Evolutionary conservation across 2,797 vertebrate genomes (phyloP).

Genomic region (Sebastes vulpes): DNA sequence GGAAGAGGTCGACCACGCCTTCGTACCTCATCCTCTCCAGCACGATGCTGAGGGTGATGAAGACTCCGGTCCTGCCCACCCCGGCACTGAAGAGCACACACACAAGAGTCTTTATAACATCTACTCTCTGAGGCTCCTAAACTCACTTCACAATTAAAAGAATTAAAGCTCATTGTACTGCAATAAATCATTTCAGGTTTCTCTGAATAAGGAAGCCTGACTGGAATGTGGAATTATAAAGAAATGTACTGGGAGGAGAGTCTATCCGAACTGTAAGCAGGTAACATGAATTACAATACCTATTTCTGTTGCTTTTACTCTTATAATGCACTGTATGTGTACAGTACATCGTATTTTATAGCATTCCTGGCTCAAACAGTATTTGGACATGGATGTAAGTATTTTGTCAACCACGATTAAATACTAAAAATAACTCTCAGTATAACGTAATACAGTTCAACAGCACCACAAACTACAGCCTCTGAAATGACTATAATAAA

Average conservation of each 20-base stretch:
- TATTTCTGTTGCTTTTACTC: not conserved
- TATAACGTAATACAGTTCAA: not conserved
- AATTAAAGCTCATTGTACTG: not conserved
- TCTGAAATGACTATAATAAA: not conserved
- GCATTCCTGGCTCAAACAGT: not conserved
- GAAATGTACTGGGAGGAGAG: not conserved
- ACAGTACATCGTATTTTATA: not conserved
- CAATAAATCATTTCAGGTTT: not conserved
- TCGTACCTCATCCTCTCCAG: conserved; percentile 97
- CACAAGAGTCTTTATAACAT: not conserved
- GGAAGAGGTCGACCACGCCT: conserved; percentile 97
- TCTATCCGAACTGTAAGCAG: not conserved
- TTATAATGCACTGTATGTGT: not conserved
- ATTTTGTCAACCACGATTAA: not conserved
- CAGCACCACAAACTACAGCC: not conserved
- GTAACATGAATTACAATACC: not conserved
- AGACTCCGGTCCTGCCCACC: conserved; percentile 94
- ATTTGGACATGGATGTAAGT: not conserved
- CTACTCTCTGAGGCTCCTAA: not conserved
- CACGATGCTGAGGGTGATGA: conserved; percentile 97
- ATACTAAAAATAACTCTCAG: not conserved
- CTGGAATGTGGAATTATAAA: not conserved
- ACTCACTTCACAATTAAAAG: not conserved
- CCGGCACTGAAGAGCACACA: conserved; percentile 87
- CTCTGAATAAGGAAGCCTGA: not conserved